Base-by-base conservation (phyloP, 92 coral and sea anemone genomes). In the Pocillopora grandis region DNA sequence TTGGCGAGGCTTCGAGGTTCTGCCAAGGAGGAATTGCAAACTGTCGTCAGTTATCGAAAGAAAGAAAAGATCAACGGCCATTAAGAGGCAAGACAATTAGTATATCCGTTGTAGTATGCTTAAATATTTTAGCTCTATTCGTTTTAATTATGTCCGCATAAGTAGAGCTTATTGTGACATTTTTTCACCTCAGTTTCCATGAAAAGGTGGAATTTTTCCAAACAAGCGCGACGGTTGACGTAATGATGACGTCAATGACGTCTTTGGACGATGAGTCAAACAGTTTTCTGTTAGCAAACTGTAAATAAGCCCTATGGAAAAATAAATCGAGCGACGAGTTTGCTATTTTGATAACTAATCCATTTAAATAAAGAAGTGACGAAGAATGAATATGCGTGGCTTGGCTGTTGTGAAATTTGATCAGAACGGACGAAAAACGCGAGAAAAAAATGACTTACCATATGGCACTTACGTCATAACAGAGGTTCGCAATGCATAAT, bases 151-250 rank as follows among this genome's bases (percentile, higher is more conserved):
- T 37, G 23, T 70, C 75, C 21, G 57, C 18, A 35, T 35, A 70
- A 33, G 75, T 19, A 37, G 19, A 70, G 55, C 18, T 15, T 70
- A 55, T 70, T 37, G 42, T 36, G 75, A 37, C 75, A 36, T 42
- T 70, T 37, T 27, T 2, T 20, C 56, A 55, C 75, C 75, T 37
- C 57, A 70, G 56, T 70, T 37, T 70, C 55, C 57, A 70, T 21
- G 75, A 70, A 70, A 70, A 70, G 42, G 42, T 70, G 75, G 75
- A 16, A 70, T 37, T 35, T 20, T 33, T 70, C 68, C 35, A 71
- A n/a, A n/a, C 77, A 81, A 14, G 66, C 85, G 69, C 56, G 63
- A 58, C 77, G 59, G 52, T 11, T 81, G 77, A 81, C 85, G 85
- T 81, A 66, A 31, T 31, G 16, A 42, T 76, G 77, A 81, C 76